Evolutionary conservation across 2,888 invertebrate genomes (phyloP).

Genomic region (Dicyrtomina minuta): DNA sequence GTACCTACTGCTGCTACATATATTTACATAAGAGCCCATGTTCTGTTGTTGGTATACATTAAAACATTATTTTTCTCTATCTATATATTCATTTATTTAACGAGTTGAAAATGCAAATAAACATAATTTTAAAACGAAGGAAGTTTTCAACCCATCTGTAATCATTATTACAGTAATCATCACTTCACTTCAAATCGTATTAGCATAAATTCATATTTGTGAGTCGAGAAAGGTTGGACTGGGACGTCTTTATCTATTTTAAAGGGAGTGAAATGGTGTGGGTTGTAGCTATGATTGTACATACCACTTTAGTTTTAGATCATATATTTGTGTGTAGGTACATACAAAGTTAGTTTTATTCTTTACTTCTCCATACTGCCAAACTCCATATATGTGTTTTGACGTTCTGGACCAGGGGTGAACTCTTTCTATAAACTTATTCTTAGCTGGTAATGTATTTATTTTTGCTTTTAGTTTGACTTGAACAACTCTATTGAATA

Average conservation of each 20-base stretch:
- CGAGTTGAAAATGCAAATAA: conserved; percentile 27
- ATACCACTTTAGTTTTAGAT: too few relatives aligned
- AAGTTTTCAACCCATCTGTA: conserved; percentile 12
- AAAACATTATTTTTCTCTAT: too few relatives aligned
- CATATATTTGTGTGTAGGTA: too few relatives aligned
- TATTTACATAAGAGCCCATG: too few relatives aligned
- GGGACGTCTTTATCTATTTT: neutral
- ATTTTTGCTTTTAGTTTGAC: too few relatives aligned
- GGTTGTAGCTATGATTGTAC: too few relatives aligned
- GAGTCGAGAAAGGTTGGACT: neutral
- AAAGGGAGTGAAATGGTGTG: neutral
- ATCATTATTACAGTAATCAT: conserved; percentile 21
- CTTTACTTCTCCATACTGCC: neutral
- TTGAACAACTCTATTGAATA: too few relatives aligned
- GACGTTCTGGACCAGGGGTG: neutral
- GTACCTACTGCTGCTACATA: too few relatives aligned
- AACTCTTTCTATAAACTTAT: neutral
- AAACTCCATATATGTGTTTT: neutral
- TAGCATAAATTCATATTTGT: conserved; percentile 6
- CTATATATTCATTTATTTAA: conserved; percentile 18
- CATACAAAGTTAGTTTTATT: too few relatives aligned
- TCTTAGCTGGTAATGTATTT: neutral
- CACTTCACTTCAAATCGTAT: conserved; percentile 13
- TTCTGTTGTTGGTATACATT: too few relatives aligned
- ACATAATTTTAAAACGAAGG: conserved; percentile 19